Evolutionary conservation across 2,113 vertebrate genomes (phyloP), one percentile per base, ranked within the genome.

Genomic region (Isurus oxyrinchus): DNA sequence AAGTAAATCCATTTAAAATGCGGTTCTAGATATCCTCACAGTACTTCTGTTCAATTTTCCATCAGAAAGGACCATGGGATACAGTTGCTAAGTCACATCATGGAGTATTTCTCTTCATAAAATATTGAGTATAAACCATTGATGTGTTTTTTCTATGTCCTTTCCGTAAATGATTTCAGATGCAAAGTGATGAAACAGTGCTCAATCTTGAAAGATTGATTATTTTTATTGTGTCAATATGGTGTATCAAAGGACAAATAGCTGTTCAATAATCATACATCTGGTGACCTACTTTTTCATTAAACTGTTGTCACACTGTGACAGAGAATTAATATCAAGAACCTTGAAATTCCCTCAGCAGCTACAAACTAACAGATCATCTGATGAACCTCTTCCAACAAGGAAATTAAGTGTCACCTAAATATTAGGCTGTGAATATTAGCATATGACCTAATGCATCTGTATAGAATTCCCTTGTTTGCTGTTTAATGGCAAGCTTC

Each of bases 1-100:
- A 95, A 95, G 40, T n/a, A 95, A 95, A 95, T 95, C n/a, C 61
- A 95, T 66, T 95, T 95, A 95, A 95, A 67, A 95, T 67, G 21
- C 69, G 93, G 2, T 95, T 27, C 31, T n/a, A 94, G 25, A 67
- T 90, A 57, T 67, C 8, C 23, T 5, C 61, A 95, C 61, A 44
- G 40, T 25, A 95, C n/a, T 67, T 94, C 31, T 72, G 44, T 72
- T 69, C 72, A 95, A 72, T 95, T 53, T 53, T 95, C 44, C 49
- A 72, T 25, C 44, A 53, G 25, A 95, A 44, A 16, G 44, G 59
- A 40, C 35, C 40, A 93, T 63, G 14, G 40, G 40, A 95, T 69
- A 44, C 16, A 40, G 61, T 44, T 94, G 93, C 93, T 67, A 44
- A 63, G 63, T 49, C 11, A 69, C 19, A 40, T 44, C 94, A 95